phyloP scores from a whole-genome alignment of 2,888 invertebrate species.

The Agonopterix heracliana region DNA sequence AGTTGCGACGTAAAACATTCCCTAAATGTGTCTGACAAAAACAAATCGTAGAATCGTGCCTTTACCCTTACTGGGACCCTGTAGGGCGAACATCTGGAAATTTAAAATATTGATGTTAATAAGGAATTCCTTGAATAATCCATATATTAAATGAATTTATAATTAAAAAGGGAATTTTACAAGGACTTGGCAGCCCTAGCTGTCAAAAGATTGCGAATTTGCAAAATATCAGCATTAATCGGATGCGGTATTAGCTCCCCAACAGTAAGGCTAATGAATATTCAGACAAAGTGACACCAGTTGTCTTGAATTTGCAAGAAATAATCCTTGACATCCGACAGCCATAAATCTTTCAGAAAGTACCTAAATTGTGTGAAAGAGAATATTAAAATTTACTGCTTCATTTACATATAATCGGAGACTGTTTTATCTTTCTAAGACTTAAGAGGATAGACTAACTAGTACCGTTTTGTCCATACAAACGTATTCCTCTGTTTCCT shows the following conservation, averaged over 20 bases:
- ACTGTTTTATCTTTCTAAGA: neutral
- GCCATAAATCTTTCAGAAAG: constrained; percentile 43
- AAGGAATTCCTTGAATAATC: no score
- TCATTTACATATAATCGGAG: constrained; percentile 4
- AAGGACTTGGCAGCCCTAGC: neutral
- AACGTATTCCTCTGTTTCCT: no score
- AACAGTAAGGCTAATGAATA: constrained; percentile 51
- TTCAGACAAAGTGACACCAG: constrained; percentile 53
- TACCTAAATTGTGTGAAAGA: constrained; percentile 21
- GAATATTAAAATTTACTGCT: constrained; percentile 8
- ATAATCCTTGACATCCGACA: constrained; percentile 44
- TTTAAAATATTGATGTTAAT: neutral
- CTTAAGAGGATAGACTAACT: no score
- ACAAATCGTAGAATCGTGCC: constrained; percentile 36
- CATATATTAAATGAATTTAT: neutral
- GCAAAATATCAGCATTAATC: constrained; percentile 39
- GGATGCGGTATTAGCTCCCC: constrained; percentile 43
- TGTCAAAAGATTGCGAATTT: neutral
- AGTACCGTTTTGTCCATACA: no score
- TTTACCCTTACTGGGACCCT: constrained; percentile 12
- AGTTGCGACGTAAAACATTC: constrained; percentile 27
- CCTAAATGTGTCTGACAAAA: constrained; percentile 34
- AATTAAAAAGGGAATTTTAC: neutral
- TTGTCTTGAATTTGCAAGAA: constrained; percentile 57
- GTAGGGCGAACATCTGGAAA: constrained; percentile 1